Evolutionary conservation across 2,113 vertebrate species (phyloP).

Genomic region (Sorex fumeus): DNA sequence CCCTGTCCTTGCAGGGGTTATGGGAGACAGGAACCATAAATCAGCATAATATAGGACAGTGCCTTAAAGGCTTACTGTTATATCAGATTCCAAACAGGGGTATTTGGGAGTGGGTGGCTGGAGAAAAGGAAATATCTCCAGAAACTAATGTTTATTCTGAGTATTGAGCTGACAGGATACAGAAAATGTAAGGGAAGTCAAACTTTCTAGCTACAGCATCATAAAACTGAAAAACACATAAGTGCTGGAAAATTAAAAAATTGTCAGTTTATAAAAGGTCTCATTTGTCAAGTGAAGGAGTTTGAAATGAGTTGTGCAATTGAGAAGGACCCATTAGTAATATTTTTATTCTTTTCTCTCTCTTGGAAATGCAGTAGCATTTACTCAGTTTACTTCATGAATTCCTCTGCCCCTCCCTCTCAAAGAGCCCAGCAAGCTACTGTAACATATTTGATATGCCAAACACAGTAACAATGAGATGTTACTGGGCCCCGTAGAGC

Average conservation of each 20-base stretch:
- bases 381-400: background rate
- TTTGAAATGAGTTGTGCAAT: background rate
- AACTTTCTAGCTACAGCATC: rapidly evolving
- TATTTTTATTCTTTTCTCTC: background rate
- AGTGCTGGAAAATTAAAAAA: background rate
- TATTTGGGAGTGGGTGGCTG: rapidly evolving
- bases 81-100: background rate
- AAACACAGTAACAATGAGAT: too few relatives aligned
- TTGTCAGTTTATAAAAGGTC: background rate
- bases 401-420: too few relatives aligned
- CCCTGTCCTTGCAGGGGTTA: background rate
- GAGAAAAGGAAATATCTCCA: background rate
- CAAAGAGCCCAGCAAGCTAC: too few relatives aligned
- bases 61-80: background rate
- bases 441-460: too few relatives aligned
- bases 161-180: background rate
- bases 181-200: background rate
- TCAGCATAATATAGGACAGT: background rate
- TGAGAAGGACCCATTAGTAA: background rate
- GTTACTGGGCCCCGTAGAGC: too few relatives aligned
- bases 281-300: background rate
- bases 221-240: background rate
- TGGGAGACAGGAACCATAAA: background rate
- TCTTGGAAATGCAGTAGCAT: background rate
- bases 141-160: background rate